Percentiles rank a stretch among this genome's conserved stretches.
Evolutionary conservation across 2,888 invertebrate genomes (phyloP).

Genomic region (Campaea margaritaria): DNA sequence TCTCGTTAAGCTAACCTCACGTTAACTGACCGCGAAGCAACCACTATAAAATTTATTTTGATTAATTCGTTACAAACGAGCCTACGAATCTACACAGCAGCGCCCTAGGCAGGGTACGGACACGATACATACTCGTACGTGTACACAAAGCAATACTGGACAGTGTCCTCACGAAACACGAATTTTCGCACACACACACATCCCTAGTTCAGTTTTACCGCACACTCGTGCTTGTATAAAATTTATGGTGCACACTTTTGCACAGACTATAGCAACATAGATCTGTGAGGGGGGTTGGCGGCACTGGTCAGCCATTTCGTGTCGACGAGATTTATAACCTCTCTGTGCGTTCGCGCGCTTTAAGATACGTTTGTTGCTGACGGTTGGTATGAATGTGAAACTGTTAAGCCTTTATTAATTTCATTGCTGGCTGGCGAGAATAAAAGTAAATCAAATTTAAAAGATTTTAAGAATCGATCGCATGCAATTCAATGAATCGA

Average conservation of each 20-base stretch:
- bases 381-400: slow-evolving; percentile 43
- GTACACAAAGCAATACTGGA: slow-evolving; percentile 76
- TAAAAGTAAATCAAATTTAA: slow-evolving; percentile 27
- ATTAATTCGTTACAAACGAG: slow-evolving; percentile 37
- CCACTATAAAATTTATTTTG: slow-evolving; percentile 31
- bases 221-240: slow-evolving; percentile 81
- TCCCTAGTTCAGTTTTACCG: slow-evolving; percentile 76
- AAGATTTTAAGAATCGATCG: slow-evolving; percentile 41
- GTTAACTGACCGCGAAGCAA: slow-evolving; percentile 42
- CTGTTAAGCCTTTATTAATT: slow-evolving; percentile 47
- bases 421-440: slow-evolving; percentile 29
- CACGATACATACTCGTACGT: slow-evolving; percentile 52
- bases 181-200: slow-evolving; percentile 79
- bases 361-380: slow-evolving; percentile 74
- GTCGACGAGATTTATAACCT: slow-evolving; percentile 84
- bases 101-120: slow-evolving; percentile 62
- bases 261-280: slow-evolving; percentile 75
- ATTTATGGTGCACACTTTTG: slow-evolving; percentile 85
- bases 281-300: slow-evolving; percentile 63
- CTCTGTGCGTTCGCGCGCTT: slow-evolving; percentile 71
- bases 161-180: slow-evolving; percentile 77
- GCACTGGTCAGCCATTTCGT: slow-evolving; percentile 82
- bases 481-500: not conserved
- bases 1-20: slow-evolving; percentile 57
- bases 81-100: slow-evolving; percentile 18